A percentile compares a stretch with the other conserved stretches of the same genome.
These are phyloP conservation scores for Babylonia areolata DNA, from an alignment of 1,140 invertebrate genomes.

Conservation along the genomic window DNA sequence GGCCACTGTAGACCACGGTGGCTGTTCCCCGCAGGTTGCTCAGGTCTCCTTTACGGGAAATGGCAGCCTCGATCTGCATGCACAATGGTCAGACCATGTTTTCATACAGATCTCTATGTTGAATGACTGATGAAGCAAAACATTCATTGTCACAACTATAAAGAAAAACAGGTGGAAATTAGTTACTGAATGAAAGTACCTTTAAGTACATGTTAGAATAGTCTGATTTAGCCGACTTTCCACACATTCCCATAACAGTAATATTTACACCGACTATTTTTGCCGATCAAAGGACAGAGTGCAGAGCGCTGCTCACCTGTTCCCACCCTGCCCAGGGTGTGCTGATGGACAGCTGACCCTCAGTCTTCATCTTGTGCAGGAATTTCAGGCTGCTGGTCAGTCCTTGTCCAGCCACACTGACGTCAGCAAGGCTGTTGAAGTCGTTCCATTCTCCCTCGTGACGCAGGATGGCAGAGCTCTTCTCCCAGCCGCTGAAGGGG, in stretches of 20 bases:
- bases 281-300: too few species aligned
- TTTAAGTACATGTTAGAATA: too few species aligned
- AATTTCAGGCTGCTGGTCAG: conserved; percentile 14
- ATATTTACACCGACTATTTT: too few species aligned
- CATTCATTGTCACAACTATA: too few species aligned
- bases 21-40: conserved; percentile 21
- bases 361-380: conserved; percentile 23
- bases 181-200: too few species aligned
- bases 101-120: not conserved
- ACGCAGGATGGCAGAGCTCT: conserved; percentile 21
- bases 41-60: conserved; percentile 31
- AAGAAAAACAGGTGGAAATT: too few species aligned
- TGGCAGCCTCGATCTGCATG: conserved; percentile 16
- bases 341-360: conserved; percentile 15
- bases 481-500: conserved; percentile 34
- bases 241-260: too few species aligned
- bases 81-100: not conserved
- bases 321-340: conserved; percentile 5
- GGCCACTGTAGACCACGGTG: not conserved
- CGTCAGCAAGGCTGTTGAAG: conserved; percentile 35
- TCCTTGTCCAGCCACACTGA: conserved; percentile 17
- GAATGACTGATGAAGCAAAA: too few species aligned
- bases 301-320: not conserved
- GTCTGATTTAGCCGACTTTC: too few species aligned
- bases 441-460: conserved; percentile 35